Conservation (phyloP, 2,797 vertebrate species). For the Gymnopithys bicolor region DNA sequence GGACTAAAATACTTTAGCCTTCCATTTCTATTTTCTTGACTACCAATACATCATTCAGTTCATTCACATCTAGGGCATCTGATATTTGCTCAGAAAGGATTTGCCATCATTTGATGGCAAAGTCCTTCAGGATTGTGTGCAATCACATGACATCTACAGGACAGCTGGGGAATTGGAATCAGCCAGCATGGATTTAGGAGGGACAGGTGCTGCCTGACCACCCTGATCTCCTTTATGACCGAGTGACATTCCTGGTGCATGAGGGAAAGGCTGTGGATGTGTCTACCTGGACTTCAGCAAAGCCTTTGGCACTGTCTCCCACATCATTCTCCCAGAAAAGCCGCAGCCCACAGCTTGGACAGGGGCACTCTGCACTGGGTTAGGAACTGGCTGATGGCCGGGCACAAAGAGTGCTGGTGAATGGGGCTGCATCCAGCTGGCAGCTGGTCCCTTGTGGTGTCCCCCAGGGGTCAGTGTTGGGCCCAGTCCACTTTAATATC, state of each 20-base stretch:
- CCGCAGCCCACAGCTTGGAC: too few species aligned
- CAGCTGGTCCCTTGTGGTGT: too few species aligned
- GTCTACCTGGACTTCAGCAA: too few species aligned
- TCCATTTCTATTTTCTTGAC: background rate
- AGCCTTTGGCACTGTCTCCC: too few species aligned
- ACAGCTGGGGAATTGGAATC: too few species aligned
- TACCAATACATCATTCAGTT: background rate
- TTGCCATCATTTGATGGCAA: background rate
- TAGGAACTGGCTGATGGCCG: too few species aligned
- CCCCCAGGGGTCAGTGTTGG: too few species aligned
- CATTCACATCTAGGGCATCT: background rate
- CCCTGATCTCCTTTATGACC: background rate
- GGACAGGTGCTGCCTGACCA: background rate
- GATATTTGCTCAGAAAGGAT: background rate
- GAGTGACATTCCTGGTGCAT: background rate
- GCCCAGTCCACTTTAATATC: too few species aligned
- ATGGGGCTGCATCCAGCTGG: too few species aligned
- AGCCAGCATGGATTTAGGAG: background rate
- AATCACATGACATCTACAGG: background rate
- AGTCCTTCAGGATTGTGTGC: background rate
- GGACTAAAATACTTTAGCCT: background rate
- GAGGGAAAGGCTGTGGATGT: background rate
- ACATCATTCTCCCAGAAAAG: too few species aligned
- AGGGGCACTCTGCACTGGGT: too few species aligned
- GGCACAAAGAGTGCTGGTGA: too few species aligned